Conservation (phyloP, 2,113 vertebrate genomes). For the Nymphicus hollandicus region DNA sequence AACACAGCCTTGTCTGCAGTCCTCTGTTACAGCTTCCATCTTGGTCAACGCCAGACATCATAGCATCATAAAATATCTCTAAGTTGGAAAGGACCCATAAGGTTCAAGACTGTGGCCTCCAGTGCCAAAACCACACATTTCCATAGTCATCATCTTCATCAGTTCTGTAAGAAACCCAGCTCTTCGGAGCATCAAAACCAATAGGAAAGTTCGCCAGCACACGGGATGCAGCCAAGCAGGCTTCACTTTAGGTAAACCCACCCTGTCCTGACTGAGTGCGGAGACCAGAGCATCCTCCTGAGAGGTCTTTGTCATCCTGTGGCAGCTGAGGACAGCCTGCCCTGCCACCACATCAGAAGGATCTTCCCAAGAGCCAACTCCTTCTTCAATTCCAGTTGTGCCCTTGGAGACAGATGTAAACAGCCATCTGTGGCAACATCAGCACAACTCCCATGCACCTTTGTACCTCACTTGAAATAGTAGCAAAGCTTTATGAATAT, state of each 20-base stretch:
- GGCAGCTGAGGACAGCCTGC: background rate
- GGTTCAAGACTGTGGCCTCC: background rate
- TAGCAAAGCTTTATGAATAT: background rate
- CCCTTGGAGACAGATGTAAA: background rate
- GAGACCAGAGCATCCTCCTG: background rate
- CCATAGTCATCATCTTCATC: background rate
- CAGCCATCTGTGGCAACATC: background rate
- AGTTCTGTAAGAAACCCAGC: background rate
- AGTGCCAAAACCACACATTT: background rate
- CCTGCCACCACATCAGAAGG: background rate
- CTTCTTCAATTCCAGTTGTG: background rate
- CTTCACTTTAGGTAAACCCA: background rate
- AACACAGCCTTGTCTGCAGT: background rate
- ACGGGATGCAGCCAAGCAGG: background rate
- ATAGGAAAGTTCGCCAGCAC: background rate
- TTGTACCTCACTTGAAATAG: background rate
- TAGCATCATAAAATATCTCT: background rate
- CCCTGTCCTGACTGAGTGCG: rapidly evolving
- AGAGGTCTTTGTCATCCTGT: background rate
- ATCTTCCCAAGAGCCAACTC: background rate
- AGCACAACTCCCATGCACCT: background rate
- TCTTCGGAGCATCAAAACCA: background rate
- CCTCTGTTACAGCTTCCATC: background rate
- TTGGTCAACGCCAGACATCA: background rate
- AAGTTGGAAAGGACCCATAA: background rate